Conservation (phyloP, 2,888 invertebrate genomes). For the Colletes collaris region DNA sequence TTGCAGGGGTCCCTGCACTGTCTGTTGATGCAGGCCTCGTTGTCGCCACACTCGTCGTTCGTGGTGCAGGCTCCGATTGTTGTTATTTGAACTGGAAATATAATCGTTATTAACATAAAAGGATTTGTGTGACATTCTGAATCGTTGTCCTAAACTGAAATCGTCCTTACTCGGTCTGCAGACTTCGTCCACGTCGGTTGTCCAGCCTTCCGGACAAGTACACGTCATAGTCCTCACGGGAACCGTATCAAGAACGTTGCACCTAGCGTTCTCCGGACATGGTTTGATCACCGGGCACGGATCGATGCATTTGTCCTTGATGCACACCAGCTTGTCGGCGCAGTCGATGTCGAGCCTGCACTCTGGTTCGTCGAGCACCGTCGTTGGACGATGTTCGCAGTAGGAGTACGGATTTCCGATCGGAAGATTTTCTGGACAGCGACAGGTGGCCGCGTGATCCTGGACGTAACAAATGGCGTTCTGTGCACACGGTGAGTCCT, state of each 20-base stretch:
- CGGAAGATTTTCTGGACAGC: slow-evolving; percentile 91
- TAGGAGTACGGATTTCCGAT: slow-evolving; percentile 91
- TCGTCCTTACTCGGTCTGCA: slow-evolving; percentile 86
- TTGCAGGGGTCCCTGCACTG: slow-evolving; percentile 94
- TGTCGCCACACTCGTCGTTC: slow-evolving; percentile 90
- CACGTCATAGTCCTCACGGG: slow-evolving; percentile 95
- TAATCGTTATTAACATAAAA: neutral
- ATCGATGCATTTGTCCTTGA: slow-evolving; percentile 90
- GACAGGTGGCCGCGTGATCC: slow-evolving; percentile 92
- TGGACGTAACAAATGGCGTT: slow-evolving; percentile 92
- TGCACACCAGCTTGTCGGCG: slow-evolving; percentile 91
- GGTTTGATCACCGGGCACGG: slow-evolving; percentile 91
- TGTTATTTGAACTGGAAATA: slow-evolving; percentile 84
- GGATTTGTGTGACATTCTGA: no score
- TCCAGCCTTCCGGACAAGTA: slow-evolving; percentile 93
- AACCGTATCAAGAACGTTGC: slow-evolving; percentile 92
- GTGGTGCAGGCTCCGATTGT: slow-evolving; percentile 88
- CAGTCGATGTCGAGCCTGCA: slow-evolving; percentile 92
- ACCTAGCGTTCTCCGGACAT: slow-evolving; percentile 89
- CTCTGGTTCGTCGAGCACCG: slow-evolving; percentile 85
- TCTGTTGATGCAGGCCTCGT: slow-evolving; percentile 93
- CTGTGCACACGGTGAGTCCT: slow-evolving; percentile 89
- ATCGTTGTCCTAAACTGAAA: neutral
- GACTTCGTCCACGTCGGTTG: slow-evolving; percentile 91
- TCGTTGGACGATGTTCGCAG: slow-evolving; percentile 86